A percentile compares a stretch with the other conserved stretches of the same genome.
phyloP scores from a whole-genome alignment of 2,888 invertebrate genomes.

The Poecilus cupreus region DNA sequence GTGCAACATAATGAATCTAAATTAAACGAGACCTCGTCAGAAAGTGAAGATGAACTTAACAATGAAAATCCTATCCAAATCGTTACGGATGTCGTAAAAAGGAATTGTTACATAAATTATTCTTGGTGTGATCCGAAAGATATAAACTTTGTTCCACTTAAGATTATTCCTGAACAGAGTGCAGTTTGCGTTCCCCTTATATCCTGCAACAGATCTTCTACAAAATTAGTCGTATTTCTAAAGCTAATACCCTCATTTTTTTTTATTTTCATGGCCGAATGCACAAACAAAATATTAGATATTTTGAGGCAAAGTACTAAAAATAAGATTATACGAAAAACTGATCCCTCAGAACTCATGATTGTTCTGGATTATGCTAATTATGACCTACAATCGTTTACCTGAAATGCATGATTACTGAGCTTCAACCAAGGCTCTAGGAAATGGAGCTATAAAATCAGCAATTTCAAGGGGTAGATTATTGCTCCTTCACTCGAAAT shows the following conservation, averaged over 20 bases:
- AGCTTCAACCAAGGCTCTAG: constrained; percentile 46
- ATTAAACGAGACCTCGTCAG: no score
- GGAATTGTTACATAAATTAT: no score
- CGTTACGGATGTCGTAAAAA: no score
- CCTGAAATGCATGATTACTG: constrained; percentile 47
- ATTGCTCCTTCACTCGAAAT: constrained; percentile 47
- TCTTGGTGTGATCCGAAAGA: no score
- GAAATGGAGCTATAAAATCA: constrained; percentile 41
- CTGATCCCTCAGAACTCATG: constrained; percentile 49
- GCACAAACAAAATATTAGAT: constrained; percentile 22
- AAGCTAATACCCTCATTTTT: background rate
- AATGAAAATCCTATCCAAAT: background rate
- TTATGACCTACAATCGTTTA: constrained; percentile 57
- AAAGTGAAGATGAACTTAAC: background rate
- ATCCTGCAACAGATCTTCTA: constrained; percentile 43
- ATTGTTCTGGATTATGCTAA: constrained; percentile 38
- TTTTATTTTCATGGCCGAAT: background rate
- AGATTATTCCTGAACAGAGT: constrained; percentile 44
- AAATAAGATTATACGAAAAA: constrained; percentile 50
- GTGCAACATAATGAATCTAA: no score
- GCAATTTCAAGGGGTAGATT: constrained; percentile 54
- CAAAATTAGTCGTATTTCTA: background rate
- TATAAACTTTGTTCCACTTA: no score
- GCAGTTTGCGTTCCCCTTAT: constrained; percentile 13
- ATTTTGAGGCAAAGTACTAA: constrained; percentile 26